Conservation (phyloP, 2,888 invertebrate species). For the Netelia fuscicornis region DNA sequence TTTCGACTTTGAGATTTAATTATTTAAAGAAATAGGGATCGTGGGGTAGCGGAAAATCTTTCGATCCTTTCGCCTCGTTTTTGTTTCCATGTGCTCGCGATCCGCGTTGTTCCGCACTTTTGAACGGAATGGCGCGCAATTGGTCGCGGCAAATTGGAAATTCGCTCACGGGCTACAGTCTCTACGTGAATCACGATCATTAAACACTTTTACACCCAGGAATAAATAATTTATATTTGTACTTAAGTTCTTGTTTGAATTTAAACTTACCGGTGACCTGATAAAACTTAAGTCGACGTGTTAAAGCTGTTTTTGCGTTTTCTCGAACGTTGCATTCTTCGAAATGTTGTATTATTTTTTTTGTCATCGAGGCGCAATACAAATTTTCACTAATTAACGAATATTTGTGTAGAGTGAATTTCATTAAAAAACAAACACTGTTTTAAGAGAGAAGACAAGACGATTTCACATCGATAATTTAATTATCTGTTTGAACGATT, state of each 20-base stretch:
- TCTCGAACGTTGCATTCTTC: no score
- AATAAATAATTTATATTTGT: no score
- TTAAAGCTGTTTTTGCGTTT: no score
- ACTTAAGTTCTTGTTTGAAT: no score
- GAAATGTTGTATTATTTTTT: no score
- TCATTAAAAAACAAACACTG: background rate
- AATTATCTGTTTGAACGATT: background rate
- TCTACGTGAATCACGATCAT: constrained; percentile 68
- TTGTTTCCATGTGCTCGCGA: constrained; percentile 22
- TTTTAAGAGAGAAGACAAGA: background rate
- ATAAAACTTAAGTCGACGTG: no score
- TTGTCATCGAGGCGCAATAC: background rate
- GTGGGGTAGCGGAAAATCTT: constrained; percentile 74
- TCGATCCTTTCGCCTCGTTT: constrained; percentile 22
- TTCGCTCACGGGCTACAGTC: constrained; percentile 54
- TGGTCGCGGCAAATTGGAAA: constrained; percentile 15
- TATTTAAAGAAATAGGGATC: constrained; percentile 71
- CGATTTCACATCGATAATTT: background rate
- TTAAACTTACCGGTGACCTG: no score
- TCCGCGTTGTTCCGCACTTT: constrained; percentile 69
- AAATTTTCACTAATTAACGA: background rate
- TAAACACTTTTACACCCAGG: no score
- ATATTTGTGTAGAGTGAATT: background rate
- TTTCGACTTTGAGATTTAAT: background rate
- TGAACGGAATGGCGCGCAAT: constrained; percentile 37